phyloP scores from a whole-genome alignment of 2,888 invertebrate genomes.

The Subacronicta megacephala region DNA sequence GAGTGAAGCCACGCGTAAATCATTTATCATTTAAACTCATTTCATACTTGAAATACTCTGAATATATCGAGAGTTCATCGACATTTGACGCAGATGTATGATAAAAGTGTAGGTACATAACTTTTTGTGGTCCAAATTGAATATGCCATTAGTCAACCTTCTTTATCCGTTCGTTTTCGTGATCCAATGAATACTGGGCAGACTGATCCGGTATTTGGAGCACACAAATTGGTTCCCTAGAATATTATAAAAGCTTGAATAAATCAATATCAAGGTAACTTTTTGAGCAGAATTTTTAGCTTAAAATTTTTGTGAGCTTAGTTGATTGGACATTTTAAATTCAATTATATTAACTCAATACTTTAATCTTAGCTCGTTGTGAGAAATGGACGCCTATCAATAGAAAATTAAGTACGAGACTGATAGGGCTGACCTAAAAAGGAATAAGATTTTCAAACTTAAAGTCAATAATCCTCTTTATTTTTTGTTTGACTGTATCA shows the following conservation, averaged over 20 bases:
- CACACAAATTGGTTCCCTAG: constrained; percentile 22
- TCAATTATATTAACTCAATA: no score
- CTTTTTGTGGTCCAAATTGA: constrained; percentile 23
- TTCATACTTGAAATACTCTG: constrained; percentile 16
- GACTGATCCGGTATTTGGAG: constrained; percentile 19
- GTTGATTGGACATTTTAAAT: no score
- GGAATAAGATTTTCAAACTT: no score
- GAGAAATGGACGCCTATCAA: no score
- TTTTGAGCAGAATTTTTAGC: constrained; percentile 1
- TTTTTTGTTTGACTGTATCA: no score
- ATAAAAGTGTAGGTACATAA: constrained; percentile 18
- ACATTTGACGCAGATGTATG: constrained; percentile 13
- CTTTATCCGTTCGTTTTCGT: constrained; percentile 15
- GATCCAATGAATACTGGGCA: constrained; percentile 30
- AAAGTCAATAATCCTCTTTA: no score
- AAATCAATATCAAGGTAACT: constrained; percentile 11
- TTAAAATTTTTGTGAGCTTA: no score
- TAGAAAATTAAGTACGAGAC: no score
- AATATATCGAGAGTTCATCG: constrained; percentile 27
- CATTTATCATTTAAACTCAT: constrained; percentile 14
- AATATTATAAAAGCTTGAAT: constrained; percentile 18
- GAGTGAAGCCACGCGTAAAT: constrained; percentile 6
- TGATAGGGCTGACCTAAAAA: no score
- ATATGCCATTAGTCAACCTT: constrained; percentile 26
- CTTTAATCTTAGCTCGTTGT: no score